These are phyloP conservation scores for Babyrousa celebensis DNA, from an alignment of 2,797 vertebrate species.

Conservation along the genomic window DNA sequence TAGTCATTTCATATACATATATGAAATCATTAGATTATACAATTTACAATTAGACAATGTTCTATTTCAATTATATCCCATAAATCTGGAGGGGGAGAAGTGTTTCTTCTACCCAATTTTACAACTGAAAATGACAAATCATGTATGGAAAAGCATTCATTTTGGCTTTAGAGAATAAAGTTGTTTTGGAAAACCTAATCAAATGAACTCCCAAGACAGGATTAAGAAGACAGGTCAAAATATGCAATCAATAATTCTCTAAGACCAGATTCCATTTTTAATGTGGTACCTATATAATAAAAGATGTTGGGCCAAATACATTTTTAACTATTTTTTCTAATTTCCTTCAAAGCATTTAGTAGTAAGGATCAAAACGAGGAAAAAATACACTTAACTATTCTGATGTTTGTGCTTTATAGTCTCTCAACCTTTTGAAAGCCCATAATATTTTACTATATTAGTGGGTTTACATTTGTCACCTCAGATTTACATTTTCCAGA, in stretches of 20 bases:
- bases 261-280: conserved; percentile 37
- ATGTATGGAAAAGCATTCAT: conserved; percentile 1
- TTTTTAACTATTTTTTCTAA: conserved; percentile 25
- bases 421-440: conserved; percentile 60
- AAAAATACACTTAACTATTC: conserved; percentile 21
- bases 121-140: neutral
- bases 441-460: conserved; percentile 54
- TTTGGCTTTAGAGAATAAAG: conserved; percentile 22
- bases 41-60: neutral
- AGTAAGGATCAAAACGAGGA: neutral
- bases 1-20: neutral
- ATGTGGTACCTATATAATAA: conserved; percentile 18
- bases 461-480: conserved; percentile 47
- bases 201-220: conserved; percentile 4
- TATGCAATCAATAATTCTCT: conserved; percentile 21
- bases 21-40: neutral
- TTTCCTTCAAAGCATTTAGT: conserved; percentile 62
- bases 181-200: conserved; percentile 37
- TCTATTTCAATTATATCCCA: neutral
- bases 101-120: neutral
- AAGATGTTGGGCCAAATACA: conserved; percentile 22
- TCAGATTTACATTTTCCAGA: conserved; percentile 72
- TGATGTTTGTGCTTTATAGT: neutral
- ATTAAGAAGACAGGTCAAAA: neutral
- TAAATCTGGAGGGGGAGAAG: neutral